Conservation (phyloP, 2,113 vertebrate genomes). For the Clarias macrocephalus region DNA sequence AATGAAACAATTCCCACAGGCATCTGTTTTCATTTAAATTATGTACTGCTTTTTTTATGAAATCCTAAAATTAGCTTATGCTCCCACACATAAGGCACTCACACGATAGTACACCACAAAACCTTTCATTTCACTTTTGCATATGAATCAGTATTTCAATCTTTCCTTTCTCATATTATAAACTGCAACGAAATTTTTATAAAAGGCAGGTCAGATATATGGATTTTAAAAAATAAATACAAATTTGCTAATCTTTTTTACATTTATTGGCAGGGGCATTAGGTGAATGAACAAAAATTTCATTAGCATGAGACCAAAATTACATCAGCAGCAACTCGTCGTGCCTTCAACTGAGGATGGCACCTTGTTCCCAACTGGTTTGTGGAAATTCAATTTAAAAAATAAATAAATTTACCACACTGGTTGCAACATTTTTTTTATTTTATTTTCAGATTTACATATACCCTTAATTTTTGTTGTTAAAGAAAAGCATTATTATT, state of each 20-base stretch:
- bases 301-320: constrained; percentile 42
- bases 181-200: neutral
- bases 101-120: constrained; percentile 11
- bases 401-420: neutral
- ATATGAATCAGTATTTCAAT: constrained; percentile 19
- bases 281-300: neutral
- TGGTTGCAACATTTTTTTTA: neutral
- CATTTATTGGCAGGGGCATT: constrained; percentile 18
- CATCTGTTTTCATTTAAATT: neutral
- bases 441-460: neutral
- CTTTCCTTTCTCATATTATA: neutral
- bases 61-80: constrained; percentile 4
- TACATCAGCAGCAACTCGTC: neutral
- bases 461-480: neutral
- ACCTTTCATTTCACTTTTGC: constrained; percentile 23
- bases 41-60: neutral
- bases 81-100: constrained; percentile 1
- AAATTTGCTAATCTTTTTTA: constrained; percentile 21
- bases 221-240: neutral
- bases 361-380: neutral
- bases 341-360: neutral
- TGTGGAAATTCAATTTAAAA: neutral
- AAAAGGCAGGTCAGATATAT: constrained; percentile 1
- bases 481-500: neutral
- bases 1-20: neutral